A percentile compares a stretch with the other conserved stretches of the same genome.
These are phyloP conservation scores for Phyllostomus hastatus DNA, from an alignment of 2,113 vertebrate species.

Conservation along the genomic window DNA sequence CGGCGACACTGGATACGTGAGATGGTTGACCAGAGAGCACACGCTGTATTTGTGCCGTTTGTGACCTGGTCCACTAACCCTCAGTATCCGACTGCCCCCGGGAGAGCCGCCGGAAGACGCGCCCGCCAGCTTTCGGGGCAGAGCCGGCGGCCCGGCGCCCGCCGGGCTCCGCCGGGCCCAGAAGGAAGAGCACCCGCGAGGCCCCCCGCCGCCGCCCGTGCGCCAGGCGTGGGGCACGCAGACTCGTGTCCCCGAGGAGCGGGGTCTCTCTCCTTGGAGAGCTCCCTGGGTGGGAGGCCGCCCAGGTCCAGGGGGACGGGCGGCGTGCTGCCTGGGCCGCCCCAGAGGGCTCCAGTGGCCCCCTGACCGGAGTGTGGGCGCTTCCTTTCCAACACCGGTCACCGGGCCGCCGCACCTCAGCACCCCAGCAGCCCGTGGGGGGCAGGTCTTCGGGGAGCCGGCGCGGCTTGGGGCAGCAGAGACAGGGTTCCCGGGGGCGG, in stretches of 20 bases:
- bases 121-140: neutral
- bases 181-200: neutral
- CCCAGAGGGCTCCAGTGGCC: neutral
- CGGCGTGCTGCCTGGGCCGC: neutral
- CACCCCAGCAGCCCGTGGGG: neutral
- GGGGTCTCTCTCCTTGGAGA: neutral
- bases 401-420: neutral
- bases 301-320: neutral
- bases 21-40: constrained; percentile 77
- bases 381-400: neutral
- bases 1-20: constrained; percentile 59
- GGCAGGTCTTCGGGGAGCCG: neutral
- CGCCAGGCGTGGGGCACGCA: neutral
- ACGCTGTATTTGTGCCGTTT: constrained; percentile 74
- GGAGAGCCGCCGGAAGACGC: constrained; percentile 48
- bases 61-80: constrained; percentile 78
- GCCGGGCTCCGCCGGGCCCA: neutral
- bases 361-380: neutral
- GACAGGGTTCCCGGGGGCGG: neutral
- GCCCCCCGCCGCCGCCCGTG: rapidly evolving
- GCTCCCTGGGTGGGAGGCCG: neutral
- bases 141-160: neutral
- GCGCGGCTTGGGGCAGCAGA: neutral
- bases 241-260: neutral
- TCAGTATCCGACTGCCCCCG: constrained; percentile 64